phyloP scores from a whole-genome alignment of 2,797 vertebrate genomes.

The Oreortyx pictus region DNA sequence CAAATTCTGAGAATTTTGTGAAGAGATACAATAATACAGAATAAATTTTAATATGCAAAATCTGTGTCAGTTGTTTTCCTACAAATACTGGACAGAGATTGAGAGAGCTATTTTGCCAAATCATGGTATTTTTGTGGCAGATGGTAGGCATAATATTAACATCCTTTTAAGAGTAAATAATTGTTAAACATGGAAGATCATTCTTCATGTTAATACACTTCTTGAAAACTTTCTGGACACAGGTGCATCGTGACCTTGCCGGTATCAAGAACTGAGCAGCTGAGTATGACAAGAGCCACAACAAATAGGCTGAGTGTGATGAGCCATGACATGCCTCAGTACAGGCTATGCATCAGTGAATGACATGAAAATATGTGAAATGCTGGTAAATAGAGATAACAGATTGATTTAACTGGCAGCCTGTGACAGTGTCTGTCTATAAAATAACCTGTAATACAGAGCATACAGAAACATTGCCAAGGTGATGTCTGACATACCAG shows the following conservation, averaged over 20 bases:
- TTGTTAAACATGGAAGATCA: not conserved
- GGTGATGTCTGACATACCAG: not conserved
- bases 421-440: not conserved
- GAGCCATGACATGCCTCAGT: not conserved
- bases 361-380: not conserved
- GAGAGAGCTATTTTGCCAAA: not conserved
- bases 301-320: not conserved
- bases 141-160: not conserved
- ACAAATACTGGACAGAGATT: not conserved
- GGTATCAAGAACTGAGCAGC: not conserved
- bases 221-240: not conserved
- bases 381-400: not conserved
- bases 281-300: not conserved
- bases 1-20: not conserved
- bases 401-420: not conserved
- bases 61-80: not conserved
- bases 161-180: not conserved
- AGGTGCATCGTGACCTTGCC: not conserved
- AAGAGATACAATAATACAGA: not conserved
- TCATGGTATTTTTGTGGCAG: not conserved
- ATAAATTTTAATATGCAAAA: not conserved
- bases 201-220: not conserved
- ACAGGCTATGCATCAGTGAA: not conserved
- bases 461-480: rapidly evolving
- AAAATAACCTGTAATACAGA: not conserved